Evolutionary conservation across 2,888 invertebrate species (phyloP), one percentile per base, ranked within the genome.

Genomic region (Cataglyphis altisquamis): DNA sequence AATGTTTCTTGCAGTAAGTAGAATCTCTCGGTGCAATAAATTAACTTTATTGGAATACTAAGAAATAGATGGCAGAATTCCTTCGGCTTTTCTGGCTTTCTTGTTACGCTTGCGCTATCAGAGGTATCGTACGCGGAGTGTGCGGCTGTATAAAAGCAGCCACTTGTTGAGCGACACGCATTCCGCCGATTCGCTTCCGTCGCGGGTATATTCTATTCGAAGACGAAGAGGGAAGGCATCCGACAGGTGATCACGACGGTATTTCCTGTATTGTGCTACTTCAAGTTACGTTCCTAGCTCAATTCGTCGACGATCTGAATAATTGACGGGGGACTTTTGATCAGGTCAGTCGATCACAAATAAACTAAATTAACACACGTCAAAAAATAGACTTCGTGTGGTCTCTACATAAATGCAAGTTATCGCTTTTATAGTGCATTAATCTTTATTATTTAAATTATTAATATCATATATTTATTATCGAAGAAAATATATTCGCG

Each of bases 121-220:
- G 74, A 84, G 70, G 67, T 41, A 67, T 77, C 82, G 63, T 82
- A 77, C 85, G 86, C 80, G 75, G 88, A 89, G 88, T 87, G 89
- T 89, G 89, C 86, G 86, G 83, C 91, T 93, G 90, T 94, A 94
- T 94, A 94, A 94, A 94, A 92, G 94, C 92, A 92, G 93, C 93
- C 94, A 94, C 94, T 94, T 94, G 94, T 94, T 94, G 94, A 94
- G 91, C 94, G 87, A 91, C 92, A 91, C 90, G 92, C 94, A 94
- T 92, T 93, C 92, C 91, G 90, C 91, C 91, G 87, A 90, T 90
- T 84, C 87, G 77, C 87, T 84, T 91, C 92, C 92, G 91, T 92
- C 84, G 86, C 85, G 89, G 86, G 78, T 85, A 89, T 88, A 88
- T 84, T 84, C 83, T 63, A 60, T 74, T 73, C 66, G 60, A 45